A percentile compares a stretch with the other conserved stretches of the same genome.
Conservation (phyloP, 2,888 invertebrate species). For the Thera britannica region DNA sequence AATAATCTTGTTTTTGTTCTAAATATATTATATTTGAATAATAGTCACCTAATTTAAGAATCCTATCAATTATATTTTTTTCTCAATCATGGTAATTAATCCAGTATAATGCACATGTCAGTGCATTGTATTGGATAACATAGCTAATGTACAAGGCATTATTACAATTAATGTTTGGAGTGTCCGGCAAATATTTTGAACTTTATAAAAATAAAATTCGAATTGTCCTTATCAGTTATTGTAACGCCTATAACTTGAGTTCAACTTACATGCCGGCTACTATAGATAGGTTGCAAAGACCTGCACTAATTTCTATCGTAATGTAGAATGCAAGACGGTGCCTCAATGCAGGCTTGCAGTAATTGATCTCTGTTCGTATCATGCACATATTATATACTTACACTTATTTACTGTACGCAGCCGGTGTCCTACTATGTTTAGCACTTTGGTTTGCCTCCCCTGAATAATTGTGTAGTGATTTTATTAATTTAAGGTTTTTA, state of each 20-base stretch:
- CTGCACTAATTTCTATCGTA: slow-evolving; percentile 14
- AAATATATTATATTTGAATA: neutral
- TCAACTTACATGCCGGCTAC: neutral
- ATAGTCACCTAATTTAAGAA: no score
- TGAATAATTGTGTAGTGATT: slow-evolving; percentile 48
- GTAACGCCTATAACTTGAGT: neutral
- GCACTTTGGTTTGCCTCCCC: slow-evolving; percentile 47
- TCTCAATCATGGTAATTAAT: no score
- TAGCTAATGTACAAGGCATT: no score
- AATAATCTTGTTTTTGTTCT: neutral
- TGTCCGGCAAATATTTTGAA: neutral
- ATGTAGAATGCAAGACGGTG: slow-evolving; percentile 47
- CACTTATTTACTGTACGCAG: slow-evolving; percentile 42
- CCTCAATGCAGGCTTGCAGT: slow-evolving; percentile 52
- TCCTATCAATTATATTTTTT: no score
- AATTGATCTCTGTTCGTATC: slow-evolving; percentile 62
- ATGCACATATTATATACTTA: slow-evolving; percentile 53
- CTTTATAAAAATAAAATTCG: no score
- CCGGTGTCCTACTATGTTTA: slow-evolving; percentile 41
- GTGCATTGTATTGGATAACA: no score
- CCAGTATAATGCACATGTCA: no score
- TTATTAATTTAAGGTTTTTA: slow-evolving; percentile 61
- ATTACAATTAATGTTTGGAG: no score
- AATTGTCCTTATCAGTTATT: neutral
- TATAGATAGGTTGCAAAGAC: slow-evolving; percentile 6